These are phyloP conservation scores for Nebria brevicollis DNA, from an alignment of 2,888 invertebrate genomes.

Conservation along the genomic window DNA sequence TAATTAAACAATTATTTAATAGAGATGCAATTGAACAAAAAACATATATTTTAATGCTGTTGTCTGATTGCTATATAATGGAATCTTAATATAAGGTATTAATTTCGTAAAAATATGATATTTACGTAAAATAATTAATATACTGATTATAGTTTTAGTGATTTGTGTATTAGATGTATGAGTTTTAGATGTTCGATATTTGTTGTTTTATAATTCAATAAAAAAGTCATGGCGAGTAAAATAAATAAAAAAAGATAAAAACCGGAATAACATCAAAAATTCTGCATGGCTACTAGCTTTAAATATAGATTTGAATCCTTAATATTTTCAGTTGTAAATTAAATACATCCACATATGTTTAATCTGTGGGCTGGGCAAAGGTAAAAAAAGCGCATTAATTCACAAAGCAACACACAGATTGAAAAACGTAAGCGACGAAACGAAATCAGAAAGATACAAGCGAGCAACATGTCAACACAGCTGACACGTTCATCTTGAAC, in stretches of 20 bases:
- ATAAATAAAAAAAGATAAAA: slow-evolving; percentile 28
- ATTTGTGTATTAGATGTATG: no score
- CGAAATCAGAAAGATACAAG: background rate
- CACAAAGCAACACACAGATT: slow-evolving; percentile 5
- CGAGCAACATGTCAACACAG: slow-evolving; percentile 26
- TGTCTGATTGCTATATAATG: no score
- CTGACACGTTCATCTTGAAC: slow-evolving; percentile 37
- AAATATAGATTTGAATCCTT: background rate
- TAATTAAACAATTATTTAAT: no score
- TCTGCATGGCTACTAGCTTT: background rate
- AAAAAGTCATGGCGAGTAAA: slow-evolving; percentile 19
- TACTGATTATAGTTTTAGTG: no score
- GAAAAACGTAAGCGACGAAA: background rate
- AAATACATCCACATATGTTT: background rate
- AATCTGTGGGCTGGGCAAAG: background rate
- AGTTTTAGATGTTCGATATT: background rate
- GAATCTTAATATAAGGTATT: no score
- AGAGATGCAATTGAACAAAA: no score
- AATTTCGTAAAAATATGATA: no score
- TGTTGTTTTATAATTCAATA: slow-evolving; percentile 27
- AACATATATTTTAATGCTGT: no score
- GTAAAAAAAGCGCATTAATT: slow-evolving; percentile 37
- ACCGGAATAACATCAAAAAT: background rate
- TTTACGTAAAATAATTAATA: no score
- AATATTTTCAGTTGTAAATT: background rate